Conservation (phyloP, 2,888 invertebrate genomes). For the Cordilura impudica region DNA sequence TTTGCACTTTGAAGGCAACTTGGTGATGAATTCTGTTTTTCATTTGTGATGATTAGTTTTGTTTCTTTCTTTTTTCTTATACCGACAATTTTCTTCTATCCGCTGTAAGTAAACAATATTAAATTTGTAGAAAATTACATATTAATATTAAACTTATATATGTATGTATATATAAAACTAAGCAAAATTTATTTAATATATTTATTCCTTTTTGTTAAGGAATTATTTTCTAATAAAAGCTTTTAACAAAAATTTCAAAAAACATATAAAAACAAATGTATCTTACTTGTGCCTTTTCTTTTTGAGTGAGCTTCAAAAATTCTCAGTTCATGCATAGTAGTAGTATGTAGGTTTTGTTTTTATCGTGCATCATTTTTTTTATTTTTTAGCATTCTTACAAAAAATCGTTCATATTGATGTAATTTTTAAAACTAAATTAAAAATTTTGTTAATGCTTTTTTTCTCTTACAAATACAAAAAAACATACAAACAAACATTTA, state of each 20-base stretch:
- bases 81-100: conserved; percentile 5
- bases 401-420: conserved; percentile 77
- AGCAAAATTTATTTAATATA: neutral
- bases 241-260: conserved; percentile 18
- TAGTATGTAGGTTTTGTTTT: conserved; percentile 43
- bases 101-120: conserved; percentile 29
- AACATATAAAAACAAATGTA: conserved; percentile 50
- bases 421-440: conserved; percentile 75
- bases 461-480: conserved; percentile 2
- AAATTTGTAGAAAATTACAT: neutral
- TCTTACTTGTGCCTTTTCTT: conserved; percentile 61
- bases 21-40: conserved; percentile 66
- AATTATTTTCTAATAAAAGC: neutral
- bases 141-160: neutral
- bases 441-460: conserved; percentile 61
- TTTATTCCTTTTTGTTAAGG: neutral
- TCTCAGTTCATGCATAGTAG: conserved; percentile 57
- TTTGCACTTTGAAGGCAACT: conserved; percentile 72
- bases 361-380: conserved; percentile 56
- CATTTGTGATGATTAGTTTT: conserved; percentile 41
- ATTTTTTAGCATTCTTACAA: conserved; percentile 69
- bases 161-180: neutral
- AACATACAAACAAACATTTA: conserved; percentile 43
- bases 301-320: conserved; percentile 53
- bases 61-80: neutral